These are phyloP conservation scores for Heliconius hewitsoni DNA, from an alignment of 1,140 invertebrate genomes.

Conservation along the genomic window DNA sequence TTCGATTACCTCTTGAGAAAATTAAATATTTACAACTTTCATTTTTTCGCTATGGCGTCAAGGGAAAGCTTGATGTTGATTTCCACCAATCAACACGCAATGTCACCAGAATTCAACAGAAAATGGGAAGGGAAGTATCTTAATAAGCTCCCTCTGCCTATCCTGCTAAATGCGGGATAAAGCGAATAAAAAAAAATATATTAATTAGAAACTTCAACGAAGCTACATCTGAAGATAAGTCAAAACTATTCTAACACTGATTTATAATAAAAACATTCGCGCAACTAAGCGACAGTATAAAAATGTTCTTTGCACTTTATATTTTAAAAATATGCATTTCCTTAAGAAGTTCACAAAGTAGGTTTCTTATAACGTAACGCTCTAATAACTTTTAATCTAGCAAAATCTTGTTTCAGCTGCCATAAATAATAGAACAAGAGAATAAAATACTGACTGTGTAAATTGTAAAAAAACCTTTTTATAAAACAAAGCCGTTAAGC, in stretches of 20 bases:
- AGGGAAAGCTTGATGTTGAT: no score
- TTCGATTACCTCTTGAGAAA: no score
- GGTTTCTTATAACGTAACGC: slow-evolving; percentile 18
- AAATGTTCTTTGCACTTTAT: slow-evolving; percentile 5
- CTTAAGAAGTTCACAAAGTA: slow-evolving; percentile 12
- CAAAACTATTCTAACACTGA: not conserved
- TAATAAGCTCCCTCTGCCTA: no score
- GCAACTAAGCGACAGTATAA: not conserved
- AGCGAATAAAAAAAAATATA: no score
- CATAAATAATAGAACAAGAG: slow-evolving; percentile 16
- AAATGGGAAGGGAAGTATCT: no score
- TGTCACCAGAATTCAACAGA: no score
- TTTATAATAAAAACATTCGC: slow-evolving; percentile 1
- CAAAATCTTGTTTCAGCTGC: slow-evolving; percentile 18
- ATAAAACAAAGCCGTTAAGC: slow-evolving; percentile 7
- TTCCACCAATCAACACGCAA: no score
- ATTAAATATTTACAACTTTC: no score
- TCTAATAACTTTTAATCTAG: slow-evolving; percentile 26
- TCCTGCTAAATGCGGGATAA: no score
- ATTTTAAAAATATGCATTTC: slow-evolving; percentile 9
- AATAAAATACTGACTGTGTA: slow-evolving; percentile 14
- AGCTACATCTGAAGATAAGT: not conserved
- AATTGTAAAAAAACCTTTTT: slow-evolving; percentile 8
- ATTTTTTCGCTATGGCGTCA: no score
- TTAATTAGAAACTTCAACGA: not conserved